Conservation (phyloP, 1,140 invertebrate genomes). For the Magallana ariakensis region DNA sequence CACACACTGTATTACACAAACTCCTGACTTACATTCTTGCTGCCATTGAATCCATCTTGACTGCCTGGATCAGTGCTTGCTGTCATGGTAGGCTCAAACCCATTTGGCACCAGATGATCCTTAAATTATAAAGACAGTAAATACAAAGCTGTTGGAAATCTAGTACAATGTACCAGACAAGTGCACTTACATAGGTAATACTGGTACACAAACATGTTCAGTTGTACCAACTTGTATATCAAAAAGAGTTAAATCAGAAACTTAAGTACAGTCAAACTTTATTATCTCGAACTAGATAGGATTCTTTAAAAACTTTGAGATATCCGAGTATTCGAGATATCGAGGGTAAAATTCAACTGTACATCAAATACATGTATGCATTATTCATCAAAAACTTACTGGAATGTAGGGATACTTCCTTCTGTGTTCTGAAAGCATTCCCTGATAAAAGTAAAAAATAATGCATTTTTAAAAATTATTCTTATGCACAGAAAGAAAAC, state of each 20-base stretch:
- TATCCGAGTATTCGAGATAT: too few species aligned
- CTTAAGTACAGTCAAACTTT: too few species aligned
- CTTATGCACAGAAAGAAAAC: too few species aligned
- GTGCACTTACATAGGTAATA: not conserved
- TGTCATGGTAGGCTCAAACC: constrained; percentile 62
- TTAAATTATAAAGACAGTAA: constrained; percentile 50
- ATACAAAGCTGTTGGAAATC: too few species aligned
- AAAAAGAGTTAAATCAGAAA: too few species aligned
- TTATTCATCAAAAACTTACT: constrained; percentile 54
- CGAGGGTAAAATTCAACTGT: not conserved
- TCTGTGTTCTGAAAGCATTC: constrained; percentile 57
- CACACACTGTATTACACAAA: too few species aligned
- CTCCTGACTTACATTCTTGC: constrained; percentile 80
- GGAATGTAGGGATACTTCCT: constrained; percentile 62
- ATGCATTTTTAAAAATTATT: not conserved
- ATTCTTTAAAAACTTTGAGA: too few species aligned
- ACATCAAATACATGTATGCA: not conserved
- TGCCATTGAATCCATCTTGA: constrained; percentile 80
- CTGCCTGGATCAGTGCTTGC: constrained; percentile 72
- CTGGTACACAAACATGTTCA: too few species aligned
- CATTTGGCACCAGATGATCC: constrained; percentile 73
- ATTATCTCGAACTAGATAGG: too few species aligned
- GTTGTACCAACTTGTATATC: too few species aligned
- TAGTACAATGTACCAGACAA: too few species aligned
- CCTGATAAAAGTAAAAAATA: not conserved